Conservation (phyloP, 2,113 vertebrate species). For the Pterocles orientalis region DNA sequence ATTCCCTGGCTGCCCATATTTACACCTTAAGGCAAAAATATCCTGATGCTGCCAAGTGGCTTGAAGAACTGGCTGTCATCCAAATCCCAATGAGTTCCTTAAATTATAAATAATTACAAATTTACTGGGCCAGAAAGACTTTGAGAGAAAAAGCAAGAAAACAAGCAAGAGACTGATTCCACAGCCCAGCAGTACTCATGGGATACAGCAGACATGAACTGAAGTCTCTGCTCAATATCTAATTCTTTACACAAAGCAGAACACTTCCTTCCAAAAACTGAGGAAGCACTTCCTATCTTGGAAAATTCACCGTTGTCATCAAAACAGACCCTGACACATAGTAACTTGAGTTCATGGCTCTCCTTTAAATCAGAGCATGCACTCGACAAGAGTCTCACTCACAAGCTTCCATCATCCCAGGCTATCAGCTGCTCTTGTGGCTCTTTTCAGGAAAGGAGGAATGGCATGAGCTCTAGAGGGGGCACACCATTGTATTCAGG, state of each 20-base stretch:
- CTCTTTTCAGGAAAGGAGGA: neutral
- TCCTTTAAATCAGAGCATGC: neutral
- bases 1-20: neutral
- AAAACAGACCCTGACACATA: neutral
- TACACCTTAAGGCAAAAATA: slow-evolving; percentile 29
- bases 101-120: slow-evolving; percentile 50
- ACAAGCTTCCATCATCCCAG: neutral
- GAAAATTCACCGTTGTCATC: neutral
- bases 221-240: slow-evolving; percentile 4
- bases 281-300: neutral
- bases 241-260: slow-evolving; percentile 39
- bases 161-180: neutral
- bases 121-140: slow-evolving; percentile 22
- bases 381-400: neutral
- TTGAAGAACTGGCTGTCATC: slow-evolving; percentile 25
- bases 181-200: neutral
- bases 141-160: slow-evolving; percentile 16
- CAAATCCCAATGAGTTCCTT: neutral
- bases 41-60: slow-evolving; percentile 14
- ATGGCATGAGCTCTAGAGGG: neutral
- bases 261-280: neutral
- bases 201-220: neutral
- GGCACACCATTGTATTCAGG: neutral
- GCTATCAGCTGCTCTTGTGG: neutral
- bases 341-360: neutral